phyloP scores from a whole-genome alignment of 1,140 invertebrate genomes.

The Drosophila pachea region DNA sequence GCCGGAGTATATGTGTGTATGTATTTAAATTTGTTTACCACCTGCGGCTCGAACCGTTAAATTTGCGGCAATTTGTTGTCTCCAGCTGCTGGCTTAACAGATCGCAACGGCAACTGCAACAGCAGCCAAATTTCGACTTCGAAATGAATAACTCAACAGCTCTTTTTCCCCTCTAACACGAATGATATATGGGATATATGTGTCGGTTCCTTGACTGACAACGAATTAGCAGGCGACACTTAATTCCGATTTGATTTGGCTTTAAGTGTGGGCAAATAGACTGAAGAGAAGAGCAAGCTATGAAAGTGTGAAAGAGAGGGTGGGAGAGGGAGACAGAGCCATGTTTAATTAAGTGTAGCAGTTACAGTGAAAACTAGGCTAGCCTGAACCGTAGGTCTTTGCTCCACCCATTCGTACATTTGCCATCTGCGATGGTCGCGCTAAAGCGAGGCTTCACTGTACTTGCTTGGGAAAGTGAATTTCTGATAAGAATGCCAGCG shows the following conservation, averaged over 20 bases:
- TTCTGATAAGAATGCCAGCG: constrained; percentile 8
- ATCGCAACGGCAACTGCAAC: constrained; percentile 12
- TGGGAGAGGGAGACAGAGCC: background rate
- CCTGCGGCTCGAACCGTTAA: constrained; percentile 54
- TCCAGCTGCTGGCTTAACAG: background rate
- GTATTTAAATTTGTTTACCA: constrained; percentile 25
- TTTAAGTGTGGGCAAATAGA: background rate
- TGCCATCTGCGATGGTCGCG: background rate
- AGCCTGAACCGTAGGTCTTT: background rate
- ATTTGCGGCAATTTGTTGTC: constrained; percentile 68
- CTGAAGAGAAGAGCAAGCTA: background rate
- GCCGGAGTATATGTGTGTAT: constrained; percentile 7
- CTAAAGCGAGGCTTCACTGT: background rate
- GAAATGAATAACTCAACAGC: constrained; percentile 35
- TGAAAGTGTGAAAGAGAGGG: background rate
- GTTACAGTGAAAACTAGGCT: background rate
- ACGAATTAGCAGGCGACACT: constrained; percentile 2
- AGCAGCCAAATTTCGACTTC: constrained; percentile 14
- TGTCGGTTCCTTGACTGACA: constrained; percentile 4
- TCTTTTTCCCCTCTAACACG: constrained; percentile 31
- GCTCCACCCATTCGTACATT: background rate
- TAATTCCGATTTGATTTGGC: background rate
- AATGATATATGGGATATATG: constrained; percentile 15
- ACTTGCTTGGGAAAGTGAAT: constrained; percentile 9
- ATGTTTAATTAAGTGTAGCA: background rate